Conservation (phyloP, 2,888 invertebrate species). For the Caprella mutica region DNA sequence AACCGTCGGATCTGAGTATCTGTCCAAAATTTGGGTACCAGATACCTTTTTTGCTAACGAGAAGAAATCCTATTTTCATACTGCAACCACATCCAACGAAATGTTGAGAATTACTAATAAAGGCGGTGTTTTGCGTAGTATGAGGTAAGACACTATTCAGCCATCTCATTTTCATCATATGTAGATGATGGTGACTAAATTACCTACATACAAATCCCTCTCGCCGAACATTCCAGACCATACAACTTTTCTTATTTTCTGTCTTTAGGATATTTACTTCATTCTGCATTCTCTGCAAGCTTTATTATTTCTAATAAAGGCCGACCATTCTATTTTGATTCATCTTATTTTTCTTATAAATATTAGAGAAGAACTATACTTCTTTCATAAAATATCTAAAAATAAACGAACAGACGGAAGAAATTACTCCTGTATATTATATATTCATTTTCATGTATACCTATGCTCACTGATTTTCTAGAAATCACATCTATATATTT, state of each 20-base stretch:
- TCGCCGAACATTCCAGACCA: too few relatives aligned
- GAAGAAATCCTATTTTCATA: conserved; percentile 99
- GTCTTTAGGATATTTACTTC: too few relatives aligned
- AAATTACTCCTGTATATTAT: too few relatives aligned
- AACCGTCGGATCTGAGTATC: conserved; percentile 87
- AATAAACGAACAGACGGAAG: too few relatives aligned
- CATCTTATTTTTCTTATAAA: neutral
- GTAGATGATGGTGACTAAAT: too few relatives aligned
- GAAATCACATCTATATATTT: neutral
- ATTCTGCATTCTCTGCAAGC: neutral
- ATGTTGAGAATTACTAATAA: conserved; percentile 93
- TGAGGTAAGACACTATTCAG: conserved; percentile 74
- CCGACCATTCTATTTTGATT: neutral
- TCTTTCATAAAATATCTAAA: neutral
- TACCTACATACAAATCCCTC: too few relatives aligned
- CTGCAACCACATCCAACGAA: conserved; percentile 98
- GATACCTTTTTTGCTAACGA: conserved; percentile 99
- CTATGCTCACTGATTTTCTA: neutral
- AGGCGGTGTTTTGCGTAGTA: conserved; percentile 88
- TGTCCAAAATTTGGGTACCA: conserved; percentile 98
- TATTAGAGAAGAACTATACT: neutral
- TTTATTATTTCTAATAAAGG: neutral
- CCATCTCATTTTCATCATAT: too few relatives aligned
- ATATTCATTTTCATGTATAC: neutral
- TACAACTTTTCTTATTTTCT: too few relatives aligned